Percentiles rank a stretch among this genome's conserved stretches.
These are phyloP conservation scores for Prenolepis imparis DNA, from an alignment of 2,888 invertebrate species.

Conservation along the genomic window DNA sequence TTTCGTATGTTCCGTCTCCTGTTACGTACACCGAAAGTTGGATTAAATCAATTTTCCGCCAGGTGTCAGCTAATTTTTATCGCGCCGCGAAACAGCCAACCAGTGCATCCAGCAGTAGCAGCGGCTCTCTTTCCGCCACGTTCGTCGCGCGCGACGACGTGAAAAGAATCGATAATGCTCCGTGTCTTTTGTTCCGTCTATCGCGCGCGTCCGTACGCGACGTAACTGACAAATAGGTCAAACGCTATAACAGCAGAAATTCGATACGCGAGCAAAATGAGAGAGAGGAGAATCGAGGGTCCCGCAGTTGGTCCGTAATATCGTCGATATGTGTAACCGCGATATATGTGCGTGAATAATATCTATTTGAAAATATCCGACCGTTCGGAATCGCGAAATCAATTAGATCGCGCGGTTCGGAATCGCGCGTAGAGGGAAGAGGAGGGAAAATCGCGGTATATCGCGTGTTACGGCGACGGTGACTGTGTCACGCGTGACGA, in stretches of 20 bases:
- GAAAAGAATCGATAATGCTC: conserved; percentile 61
- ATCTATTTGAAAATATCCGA: conserved; percentile 11
- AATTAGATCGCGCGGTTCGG: conserved; percentile 21
- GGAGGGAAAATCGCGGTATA: conserved; percentile 3
- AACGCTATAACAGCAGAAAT: conserved; percentile 31
- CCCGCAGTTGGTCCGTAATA: conserved; percentile 26
- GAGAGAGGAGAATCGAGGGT: neutral
- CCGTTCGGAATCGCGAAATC: conserved; percentile 27
- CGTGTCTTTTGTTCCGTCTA: conserved; percentile 56
- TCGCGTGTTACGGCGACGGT: neutral
- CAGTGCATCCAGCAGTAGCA: neutral
- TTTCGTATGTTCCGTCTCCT: conserved; percentile 43
- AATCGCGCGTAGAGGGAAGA: neutral
- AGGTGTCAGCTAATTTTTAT: neutral
- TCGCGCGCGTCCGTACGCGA: conserved; percentile 1
- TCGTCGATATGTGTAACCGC: neutral
- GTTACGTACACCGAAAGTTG: conserved; percentile 58
- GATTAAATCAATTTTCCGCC: conserved; percentile 59
- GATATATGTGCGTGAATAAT: conserved; percentile 1
- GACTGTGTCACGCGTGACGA: conserved; percentile 64
- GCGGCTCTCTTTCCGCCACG: conserved; percentile 11
- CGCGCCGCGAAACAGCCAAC: conserved; percentile 44
- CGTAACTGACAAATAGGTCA: conserved; percentile 49
- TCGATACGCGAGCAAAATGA: conserved; percentile 19
- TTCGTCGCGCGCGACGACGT: conserved; percentile 39